A percentile compares a stretch with the other conserved stretches of the same genome.
These are phyloP conservation scores for Rapana venosa DNA, from an alignment of 2,888 invertebrate species.

Conservation along the genomic window DNA sequence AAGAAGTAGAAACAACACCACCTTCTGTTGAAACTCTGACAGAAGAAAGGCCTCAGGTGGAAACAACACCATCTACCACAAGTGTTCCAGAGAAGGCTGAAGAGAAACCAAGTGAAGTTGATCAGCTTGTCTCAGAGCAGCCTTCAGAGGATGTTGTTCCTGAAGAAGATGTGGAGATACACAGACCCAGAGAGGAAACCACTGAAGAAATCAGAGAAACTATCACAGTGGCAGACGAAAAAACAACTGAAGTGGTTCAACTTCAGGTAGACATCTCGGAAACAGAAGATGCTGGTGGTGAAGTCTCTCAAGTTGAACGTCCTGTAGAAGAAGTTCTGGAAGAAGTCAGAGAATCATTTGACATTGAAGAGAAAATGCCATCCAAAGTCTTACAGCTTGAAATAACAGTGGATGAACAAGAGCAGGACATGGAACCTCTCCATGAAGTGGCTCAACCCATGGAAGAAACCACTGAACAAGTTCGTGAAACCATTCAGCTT, in stretches of 20 bases:
- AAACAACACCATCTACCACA: slow-evolving; percentile 36
- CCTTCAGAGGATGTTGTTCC: slow-evolving; percentile 26
- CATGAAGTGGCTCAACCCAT: slow-evolving; percentile 51
- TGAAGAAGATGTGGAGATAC: slow-evolving; percentile 41
- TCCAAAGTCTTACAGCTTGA: slow-evolving; percentile 43
- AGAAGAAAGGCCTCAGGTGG: slow-evolving; percentile 46
- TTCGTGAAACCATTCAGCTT: slow-evolving; percentile 51
- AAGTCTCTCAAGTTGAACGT: slow-evolving; percentile 45
- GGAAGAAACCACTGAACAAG: slow-evolving; percentile 42
- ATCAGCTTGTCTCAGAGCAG: slow-evolving; percentile 34
- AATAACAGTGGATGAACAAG: slow-evolving; percentile 44
- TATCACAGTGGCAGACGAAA: slow-evolving; percentile 44
- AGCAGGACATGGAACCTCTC: slow-evolving; percentile 38
- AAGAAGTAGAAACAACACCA: slow-evolving; percentile 47
- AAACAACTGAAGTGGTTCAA: slow-evolving; percentile 28
- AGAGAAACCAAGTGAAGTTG: slow-evolving; percentile 33
- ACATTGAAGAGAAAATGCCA: slow-evolving; percentile 45
- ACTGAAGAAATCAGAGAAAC: slow-evolving; percentile 50
- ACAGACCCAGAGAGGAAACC: slow-evolving; percentile 47
- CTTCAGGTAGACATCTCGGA: slow-evolving; percentile 46
- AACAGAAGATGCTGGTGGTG: slow-evolving; percentile 40
- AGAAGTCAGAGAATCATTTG: slow-evolving; percentile 46
- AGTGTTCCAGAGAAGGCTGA: slow-evolving; percentile 27
- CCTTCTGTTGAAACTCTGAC: slow-evolving; percentile 43
- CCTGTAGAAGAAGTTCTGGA: slow-evolving; percentile 47